Evolutionary conservation across 2,113 vertebrate genomes (phyloP).

Genomic region (Cercocebus atys): DNA sequence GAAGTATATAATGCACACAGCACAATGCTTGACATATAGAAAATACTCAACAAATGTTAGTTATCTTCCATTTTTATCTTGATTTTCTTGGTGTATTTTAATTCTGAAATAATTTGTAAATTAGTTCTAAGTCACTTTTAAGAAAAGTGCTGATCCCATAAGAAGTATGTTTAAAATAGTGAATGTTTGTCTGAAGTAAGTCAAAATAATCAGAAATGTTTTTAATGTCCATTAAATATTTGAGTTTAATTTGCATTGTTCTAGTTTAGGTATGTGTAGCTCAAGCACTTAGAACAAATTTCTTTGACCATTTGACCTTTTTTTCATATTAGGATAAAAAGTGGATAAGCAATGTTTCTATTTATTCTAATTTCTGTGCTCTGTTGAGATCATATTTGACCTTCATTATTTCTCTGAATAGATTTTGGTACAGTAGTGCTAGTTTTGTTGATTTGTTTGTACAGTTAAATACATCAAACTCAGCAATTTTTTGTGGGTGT

Average conservation of each 20-base stretch:
- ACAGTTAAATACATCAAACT: slow-evolving; percentile 2
- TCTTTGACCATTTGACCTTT: neutral
- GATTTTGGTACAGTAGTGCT: neutral
- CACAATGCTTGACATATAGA: neutral
- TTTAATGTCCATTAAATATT: slow-evolving; percentile 22
- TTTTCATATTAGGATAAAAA: slow-evolving; percentile 29
- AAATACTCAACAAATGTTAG: neutral
- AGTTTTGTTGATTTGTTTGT: neutral
- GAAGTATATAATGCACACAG: neutral
- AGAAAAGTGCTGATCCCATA: neutral
- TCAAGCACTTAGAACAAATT: neutral
- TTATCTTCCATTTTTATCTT: neutral
- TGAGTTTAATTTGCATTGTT: slow-evolving; percentile 12
- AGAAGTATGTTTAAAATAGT: slow-evolving; percentile 17
- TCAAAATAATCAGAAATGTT: slow-evolving; percentile 23
- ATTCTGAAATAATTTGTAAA: slow-evolving; percentile 37
- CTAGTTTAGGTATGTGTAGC: neutral
- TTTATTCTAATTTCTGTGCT: neutral
- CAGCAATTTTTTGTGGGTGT: slow-evolving; percentile 8
- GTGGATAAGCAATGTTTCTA: neutral
- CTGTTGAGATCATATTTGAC: slow-evolving; percentile 21
- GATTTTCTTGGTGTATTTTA: slow-evolving; percentile 35
- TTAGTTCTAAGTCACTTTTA: slow-evolving; percentile 38
- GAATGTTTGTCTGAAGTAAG: neutral
- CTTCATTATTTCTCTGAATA: slow-evolving; percentile 16